Conservation (phyloP, 2,797 vertebrate species). For the Miichthys miiuy region DNA sequence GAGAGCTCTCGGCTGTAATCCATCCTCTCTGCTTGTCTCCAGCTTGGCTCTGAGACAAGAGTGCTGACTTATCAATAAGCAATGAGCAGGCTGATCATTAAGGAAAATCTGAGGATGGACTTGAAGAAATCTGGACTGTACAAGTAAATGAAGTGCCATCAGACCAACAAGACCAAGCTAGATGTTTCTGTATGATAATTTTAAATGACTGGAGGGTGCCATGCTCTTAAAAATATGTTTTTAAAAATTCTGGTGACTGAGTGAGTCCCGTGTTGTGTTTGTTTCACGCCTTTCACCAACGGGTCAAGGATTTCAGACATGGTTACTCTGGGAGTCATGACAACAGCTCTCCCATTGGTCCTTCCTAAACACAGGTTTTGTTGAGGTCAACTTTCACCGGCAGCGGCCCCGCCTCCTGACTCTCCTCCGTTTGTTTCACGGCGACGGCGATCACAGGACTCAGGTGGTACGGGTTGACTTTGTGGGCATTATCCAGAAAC, state of each 20-base stretch:
- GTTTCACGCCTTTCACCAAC: conserved; percentile 48
- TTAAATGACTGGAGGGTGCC: conserved; percentile 62
- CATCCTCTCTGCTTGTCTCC: conserved; percentile 42
- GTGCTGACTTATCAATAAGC: conserved; percentile 34
- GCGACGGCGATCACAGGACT: conserved; percentile 86
- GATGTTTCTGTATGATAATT: conserved; percentile 46
- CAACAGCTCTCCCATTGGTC: conserved; percentile 35
- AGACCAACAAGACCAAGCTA: conserved; percentile 49
- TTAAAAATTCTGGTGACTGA: conserved; percentile 59
- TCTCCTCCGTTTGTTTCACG: conserved; percentile 84
- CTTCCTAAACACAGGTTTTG: conserved; percentile 90
- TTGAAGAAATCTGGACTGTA: conserved; percentile 51
- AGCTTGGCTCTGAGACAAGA: conserved; percentile 35
- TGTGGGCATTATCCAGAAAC: conserved; percentile 88
- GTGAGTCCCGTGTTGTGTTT: conserved; percentile 59
- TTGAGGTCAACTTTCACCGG: conserved; percentile 95
- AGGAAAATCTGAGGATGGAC: conserved; percentile 36
- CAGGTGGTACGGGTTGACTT: conserved; percentile 87
- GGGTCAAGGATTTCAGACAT: conserved; percentile 45
- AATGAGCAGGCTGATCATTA: conserved; percentile 45
- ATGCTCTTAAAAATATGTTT: conserved; percentile 70
- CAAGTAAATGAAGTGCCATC: conserved; percentile 53
- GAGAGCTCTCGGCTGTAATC: conserved; percentile 52
- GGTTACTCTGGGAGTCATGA: conserved; percentile 50
- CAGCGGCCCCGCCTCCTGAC: conserved; percentile 89